Conservation (phyloP, 2,797 vertebrate species). For the Lateolabrax maculatus region DNA sequence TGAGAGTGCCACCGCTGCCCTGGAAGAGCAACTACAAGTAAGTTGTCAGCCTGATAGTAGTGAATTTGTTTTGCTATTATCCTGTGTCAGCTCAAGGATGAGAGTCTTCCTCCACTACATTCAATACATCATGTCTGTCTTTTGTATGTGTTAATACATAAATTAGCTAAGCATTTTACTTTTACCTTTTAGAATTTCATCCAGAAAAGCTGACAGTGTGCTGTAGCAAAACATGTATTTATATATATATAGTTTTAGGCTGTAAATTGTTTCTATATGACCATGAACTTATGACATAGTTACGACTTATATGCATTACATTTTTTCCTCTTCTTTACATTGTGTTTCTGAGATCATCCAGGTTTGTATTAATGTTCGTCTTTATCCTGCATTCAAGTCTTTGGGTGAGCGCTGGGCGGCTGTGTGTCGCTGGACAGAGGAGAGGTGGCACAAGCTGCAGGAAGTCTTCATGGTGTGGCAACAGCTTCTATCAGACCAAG, state of each 20-base stretch:
- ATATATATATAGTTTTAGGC: no score
- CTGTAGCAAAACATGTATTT: no score
- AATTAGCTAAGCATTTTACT: neutral
- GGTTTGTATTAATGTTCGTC: neutral
- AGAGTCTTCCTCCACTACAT: neutral
- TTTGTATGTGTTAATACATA: neutral
- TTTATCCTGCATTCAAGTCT: slow-evolving; percentile 79
- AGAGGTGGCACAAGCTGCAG: slow-evolving; percentile 91
- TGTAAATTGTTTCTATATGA: no score
- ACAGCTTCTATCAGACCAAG: slow-evolving; percentile 95
- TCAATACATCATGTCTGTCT: neutral
- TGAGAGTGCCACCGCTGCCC: slow-evolving; percentile 91
- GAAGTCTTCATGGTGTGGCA: slow-evolving; percentile 93
- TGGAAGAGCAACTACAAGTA: slow-evolving; percentile 97
- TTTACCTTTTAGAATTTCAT: neutral
- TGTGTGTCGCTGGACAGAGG: slow-evolving; percentile 98
- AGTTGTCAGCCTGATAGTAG: neutral
- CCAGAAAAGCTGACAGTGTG: neutral
- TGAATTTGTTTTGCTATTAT: neutral
- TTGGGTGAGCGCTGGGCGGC: slow-evolving; percentile 98
- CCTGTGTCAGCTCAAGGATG: neutral
- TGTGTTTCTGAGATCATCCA: neutral
- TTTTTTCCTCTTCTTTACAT: neutral
- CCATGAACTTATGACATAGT: no score
- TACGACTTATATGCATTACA: no score